Conservation (phyloP, 2,113 vertebrate genomes). For the Podilymbus podiceps region DNA sequence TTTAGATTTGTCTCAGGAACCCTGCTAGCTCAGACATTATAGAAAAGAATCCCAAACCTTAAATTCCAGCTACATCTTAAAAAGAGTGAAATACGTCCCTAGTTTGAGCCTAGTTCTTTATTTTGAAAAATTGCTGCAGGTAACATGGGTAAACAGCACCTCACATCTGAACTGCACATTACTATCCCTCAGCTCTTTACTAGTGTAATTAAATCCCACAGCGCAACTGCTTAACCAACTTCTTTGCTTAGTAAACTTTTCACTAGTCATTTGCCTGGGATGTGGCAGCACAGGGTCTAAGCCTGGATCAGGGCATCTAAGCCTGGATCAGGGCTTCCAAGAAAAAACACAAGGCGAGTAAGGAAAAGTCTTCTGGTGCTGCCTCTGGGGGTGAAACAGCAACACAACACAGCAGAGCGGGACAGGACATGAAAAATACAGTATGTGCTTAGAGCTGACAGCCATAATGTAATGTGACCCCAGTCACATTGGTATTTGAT, state of each 20-base stretch:
- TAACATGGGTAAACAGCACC: slow-evolving; percentile 1
- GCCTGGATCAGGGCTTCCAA: background rate
- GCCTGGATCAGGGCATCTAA: background rate
- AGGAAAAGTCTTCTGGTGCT: background rate
- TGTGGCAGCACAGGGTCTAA: background rate
- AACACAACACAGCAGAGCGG: background rate
- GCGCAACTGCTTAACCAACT: background rate
- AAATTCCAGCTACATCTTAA: background rate
- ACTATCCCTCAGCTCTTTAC: background rate
- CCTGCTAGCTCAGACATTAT: slow-evolving; percentile 14
- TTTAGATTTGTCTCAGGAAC: slow-evolving; percentile 43
- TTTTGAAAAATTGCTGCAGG: background rate
- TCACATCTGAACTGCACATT: background rate
- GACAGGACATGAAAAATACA: slow-evolving; percentile 39
- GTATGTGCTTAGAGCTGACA: slow-evolving; percentile 14
- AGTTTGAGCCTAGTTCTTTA: background rate
- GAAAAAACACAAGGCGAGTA: background rate
- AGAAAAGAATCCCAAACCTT: slow-evolving; percentile 3
- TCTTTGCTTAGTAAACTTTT: background rate
- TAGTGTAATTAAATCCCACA: background rate
- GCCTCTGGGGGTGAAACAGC: background rate
- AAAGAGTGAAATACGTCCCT: background rate
- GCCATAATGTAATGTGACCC: slow-evolving; percentile 47
- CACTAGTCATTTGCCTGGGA: background rate
- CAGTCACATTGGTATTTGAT: slow-evolving; percentile 50